These are phyloP conservation scores for Brachyptera putata DNA, from an alignment of 2,888 invertebrate species.

Conservation along the genomic window DNA sequence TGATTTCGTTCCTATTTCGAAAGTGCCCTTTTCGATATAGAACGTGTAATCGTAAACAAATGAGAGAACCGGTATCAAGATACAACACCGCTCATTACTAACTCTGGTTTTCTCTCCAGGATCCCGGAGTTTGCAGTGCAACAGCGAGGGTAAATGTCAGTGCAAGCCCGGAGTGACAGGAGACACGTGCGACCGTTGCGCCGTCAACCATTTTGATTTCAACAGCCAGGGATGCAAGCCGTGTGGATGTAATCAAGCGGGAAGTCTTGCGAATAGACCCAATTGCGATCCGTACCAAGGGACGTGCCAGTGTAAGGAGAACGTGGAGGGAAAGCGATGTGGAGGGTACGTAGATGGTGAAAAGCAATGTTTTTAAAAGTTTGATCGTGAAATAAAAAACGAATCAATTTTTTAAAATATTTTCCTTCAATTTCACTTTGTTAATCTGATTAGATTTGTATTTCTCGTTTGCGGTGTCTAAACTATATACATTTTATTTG, in stretches of 20 bases:
- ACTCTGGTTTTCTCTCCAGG: slow-evolving; percentile 52
- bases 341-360: slow-evolving; percentile 68
- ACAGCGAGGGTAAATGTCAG: slow-evolving; percentile 84
- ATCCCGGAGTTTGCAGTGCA: slow-evolving; percentile 86
- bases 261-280: slow-evolving; percentile 76
- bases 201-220: slow-evolving; percentile 87
- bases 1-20: too few relatives aligned
- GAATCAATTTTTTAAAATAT: too few relatives aligned
- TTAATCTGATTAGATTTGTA: too few relatives aligned
- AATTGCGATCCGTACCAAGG: slow-evolving; percentile 81
- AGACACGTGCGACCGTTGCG: slow-evolving; percentile 85
- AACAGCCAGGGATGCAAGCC: slow-evolving; percentile 84
- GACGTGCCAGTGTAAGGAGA: slow-evolving; percentile 78
- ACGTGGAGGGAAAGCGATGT: slow-evolving; percentile 94
- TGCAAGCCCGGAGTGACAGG: slow-evolving; percentile 96
- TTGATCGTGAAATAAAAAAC: too few relatives aligned
- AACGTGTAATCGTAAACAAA: too few relatives aligned
- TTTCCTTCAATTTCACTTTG: too few relatives aligned
- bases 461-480: too few relatives aligned
- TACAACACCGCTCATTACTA: too few relatives aligned
- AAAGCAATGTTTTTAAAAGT: too few relatives aligned
- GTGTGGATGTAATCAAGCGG: slow-evolving; percentile 83
- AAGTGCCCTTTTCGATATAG: too few relatives aligned
- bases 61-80: too few relatives aligned
- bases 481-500: too few relatives aligned